A percentile compares a stretch with the other conserved stretches of the same genome.
phyloP scores from a whole-genome alignment of 2,113 vertebrate genomes.

The Scomber colias region DNA sequence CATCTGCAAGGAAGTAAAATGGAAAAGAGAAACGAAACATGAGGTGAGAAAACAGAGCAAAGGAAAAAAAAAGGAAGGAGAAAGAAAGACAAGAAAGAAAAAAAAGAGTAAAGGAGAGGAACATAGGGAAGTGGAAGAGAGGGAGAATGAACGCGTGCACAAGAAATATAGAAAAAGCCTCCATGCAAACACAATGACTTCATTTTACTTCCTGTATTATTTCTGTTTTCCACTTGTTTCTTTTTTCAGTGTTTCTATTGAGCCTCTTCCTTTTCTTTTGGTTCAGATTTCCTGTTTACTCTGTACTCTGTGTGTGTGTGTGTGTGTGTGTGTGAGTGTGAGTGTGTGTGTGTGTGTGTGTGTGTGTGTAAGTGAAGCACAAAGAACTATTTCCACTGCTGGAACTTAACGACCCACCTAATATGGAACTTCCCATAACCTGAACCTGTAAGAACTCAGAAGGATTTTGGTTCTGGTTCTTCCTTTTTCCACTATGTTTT shows the following conservation, averaged over 20 bases:
- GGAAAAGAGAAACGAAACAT: not conserved
- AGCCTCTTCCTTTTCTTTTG: conserved; percentile 16
- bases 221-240: conserved; percentile 28
- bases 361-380: too few species aligned
- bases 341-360: too few species aligned
- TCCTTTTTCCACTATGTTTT: too few species aligned
- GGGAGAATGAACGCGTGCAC: not conserved
- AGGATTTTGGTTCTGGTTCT: too few species aligned
- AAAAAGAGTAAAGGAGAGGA: not conserved
- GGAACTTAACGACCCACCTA: too few species aligned
- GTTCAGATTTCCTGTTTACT: conserved; percentile 45
- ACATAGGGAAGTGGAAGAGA: not conserved
- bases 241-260: not conserved
- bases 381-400: too few species aligned
- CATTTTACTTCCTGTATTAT: conserved; percentile 38
- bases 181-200: conserved; percentile 44
- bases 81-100: not conserved
- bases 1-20: conserved; percentile 6
- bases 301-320: not conserved
- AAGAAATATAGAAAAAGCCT: not conserved
- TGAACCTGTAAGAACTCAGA: too few species aligned
- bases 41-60: not conserved
- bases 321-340: too few species aligned
- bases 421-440: too few species aligned
- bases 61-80: not conserved